Base-by-base conservation (phyloP, 2,888 invertebrate genomes). In the Galerucella calmariensis region DNA sequence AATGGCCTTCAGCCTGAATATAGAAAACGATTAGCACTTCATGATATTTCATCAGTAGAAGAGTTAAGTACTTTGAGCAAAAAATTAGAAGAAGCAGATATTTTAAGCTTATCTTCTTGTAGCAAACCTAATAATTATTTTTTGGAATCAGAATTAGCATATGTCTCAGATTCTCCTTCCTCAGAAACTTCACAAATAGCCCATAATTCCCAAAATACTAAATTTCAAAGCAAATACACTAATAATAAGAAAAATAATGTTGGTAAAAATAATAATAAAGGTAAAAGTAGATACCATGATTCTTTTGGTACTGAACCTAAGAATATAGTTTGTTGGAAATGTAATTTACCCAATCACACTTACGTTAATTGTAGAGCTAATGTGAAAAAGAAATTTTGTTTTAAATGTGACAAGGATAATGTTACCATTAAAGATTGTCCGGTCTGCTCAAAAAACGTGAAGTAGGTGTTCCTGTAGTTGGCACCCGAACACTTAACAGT, bases 321-420 rank as follows among this genome's bases (percentile, higher is more conserved):
- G 4, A 51, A 12, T 51, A 51, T 51, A 14, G 14, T 51, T 14
- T 51, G 14, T 14, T 51, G 51, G 51, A 51, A 51, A 51, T 51
- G 14, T 9, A 51, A 51, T 51, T 4, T 51, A 51, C 44, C 56
- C 11, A 70, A 73, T 58, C 63, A 65, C 51, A 69, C 69, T 6
- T 48, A 67, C 59, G 66, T 48, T 27, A 12, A 69, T 27, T 67
- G 65, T 72, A 35, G 62, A 16, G 46, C 59, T 51, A 41, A 41
- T n/a, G 20, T 44, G 61, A 61, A 56, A 48, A 75, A 58, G 35
- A 70, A 35, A 48, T 73, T 73, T 75, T 79, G 77, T 73, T 76
- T 68, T 67, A 56, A 59, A 20, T 77, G 27, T 27, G 27, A 3
- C 27, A 27, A 27, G 3, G 27, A 27, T 27, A 27, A 27, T 27